Percentiles rank a stretch among this genome's conserved stretches.
Conservation (phyloP, 2,797 vertebrate species). For the Galaxias olidus region DNA sequence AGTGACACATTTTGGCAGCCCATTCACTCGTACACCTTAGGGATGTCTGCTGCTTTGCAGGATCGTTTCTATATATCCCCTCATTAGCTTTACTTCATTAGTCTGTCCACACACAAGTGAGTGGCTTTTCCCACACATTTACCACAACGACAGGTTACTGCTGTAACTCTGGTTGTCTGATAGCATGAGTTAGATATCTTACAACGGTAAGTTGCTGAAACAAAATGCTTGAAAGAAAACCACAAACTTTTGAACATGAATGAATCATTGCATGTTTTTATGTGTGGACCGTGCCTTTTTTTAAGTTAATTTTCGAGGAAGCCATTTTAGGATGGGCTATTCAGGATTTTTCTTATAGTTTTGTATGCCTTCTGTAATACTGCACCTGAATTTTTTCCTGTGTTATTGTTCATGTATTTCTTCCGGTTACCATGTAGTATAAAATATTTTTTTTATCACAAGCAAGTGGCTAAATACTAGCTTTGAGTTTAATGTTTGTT, state of each 20-base stretch:
- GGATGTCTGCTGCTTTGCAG: too few relatives aligned
- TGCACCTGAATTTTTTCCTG: slow-evolving; percentile 6
- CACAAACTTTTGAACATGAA: slow-evolving; percentile 34
- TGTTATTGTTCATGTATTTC: slow-evolving; percentile 21
- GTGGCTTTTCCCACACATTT: slow-evolving; percentile 5
- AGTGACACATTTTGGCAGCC: slow-evolving; percentile 5
- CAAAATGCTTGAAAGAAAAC: neutral
- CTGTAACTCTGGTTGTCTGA: too few relatives aligned
- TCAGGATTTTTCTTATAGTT: slow-evolving; percentile 30
- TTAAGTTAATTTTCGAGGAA: slow-evolving; percentile 36
- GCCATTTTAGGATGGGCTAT: slow-evolving; percentile 32
- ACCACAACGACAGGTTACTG: slow-evolving; percentile 19
- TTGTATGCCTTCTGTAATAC: slow-evolving; percentile 16
- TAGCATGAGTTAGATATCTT: too few relatives aligned
- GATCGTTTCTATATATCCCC: too few relatives aligned
- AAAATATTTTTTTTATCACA: slow-evolving; percentile 41
- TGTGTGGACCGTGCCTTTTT: slow-evolving; percentile 70
- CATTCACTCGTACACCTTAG: neutral
- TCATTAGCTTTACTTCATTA: neutral
- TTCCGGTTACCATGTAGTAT: slow-evolving; percentile 46
- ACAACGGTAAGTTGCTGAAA: too few relatives aligned
- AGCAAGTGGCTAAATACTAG: slow-evolving; percentile 44
- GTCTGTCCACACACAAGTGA: neutral
- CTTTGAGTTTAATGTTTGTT: slow-evolving; percentile 21
- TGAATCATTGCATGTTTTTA: slow-evolving; percentile 47